Evolutionary conservation across 2,888 invertebrate genomes (phyloP).

Genomic region (Eugnorisma glareosa): DNA sequence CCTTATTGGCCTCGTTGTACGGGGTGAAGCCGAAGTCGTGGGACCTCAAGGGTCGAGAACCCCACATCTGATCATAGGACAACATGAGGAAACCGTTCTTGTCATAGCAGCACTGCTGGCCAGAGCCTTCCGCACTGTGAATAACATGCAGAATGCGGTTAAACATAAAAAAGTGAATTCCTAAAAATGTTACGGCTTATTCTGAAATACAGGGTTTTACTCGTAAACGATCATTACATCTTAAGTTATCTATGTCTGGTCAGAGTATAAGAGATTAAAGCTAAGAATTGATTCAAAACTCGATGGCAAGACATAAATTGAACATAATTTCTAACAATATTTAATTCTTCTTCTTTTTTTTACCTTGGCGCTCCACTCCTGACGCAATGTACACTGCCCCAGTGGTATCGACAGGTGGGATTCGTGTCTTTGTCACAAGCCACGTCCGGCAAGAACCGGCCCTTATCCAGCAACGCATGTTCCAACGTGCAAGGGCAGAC

Average conservation of each 20-base stretch:
- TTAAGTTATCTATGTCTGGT: background rate
- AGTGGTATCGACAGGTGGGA: slow-evolving; percentile 96
- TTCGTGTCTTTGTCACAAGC: slow-evolving; percentile 98
- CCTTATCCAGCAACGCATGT: slow-evolving; percentile 97
- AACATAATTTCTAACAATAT: background rate
- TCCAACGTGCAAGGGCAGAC: slow-evolving; percentile 97
- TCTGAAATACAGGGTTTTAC: background rate
- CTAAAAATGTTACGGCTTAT: background rate
- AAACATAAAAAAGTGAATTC: background rate
- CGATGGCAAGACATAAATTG: no score
- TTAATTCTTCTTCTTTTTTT: slow-evolving; percentile 75
- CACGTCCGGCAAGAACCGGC: slow-evolving; percentile 97
- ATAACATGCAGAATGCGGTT: background rate
- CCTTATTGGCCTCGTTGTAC: slow-evolving; percentile 98
- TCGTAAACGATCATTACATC: background rate
- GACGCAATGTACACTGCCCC: slow-evolving; percentile 97
- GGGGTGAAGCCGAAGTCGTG: slow-evolving; percentile 98
- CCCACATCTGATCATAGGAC: slow-evolving; percentile 98
- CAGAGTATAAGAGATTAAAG: background rate
- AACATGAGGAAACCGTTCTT: slow-evolving; percentile 97
- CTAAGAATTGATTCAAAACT: background rate
- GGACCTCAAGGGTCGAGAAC: slow-evolving; percentile 95
- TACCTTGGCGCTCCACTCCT: slow-evolving; percentile 97
- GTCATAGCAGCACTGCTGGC: slow-evolving; percentile 99
- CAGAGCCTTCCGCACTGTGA: slow-evolving; percentile 95